phyloP scores from a whole-genome alignment of 2,888 invertebrate species.

The Amblyjoppa fuscipennis region DNA sequence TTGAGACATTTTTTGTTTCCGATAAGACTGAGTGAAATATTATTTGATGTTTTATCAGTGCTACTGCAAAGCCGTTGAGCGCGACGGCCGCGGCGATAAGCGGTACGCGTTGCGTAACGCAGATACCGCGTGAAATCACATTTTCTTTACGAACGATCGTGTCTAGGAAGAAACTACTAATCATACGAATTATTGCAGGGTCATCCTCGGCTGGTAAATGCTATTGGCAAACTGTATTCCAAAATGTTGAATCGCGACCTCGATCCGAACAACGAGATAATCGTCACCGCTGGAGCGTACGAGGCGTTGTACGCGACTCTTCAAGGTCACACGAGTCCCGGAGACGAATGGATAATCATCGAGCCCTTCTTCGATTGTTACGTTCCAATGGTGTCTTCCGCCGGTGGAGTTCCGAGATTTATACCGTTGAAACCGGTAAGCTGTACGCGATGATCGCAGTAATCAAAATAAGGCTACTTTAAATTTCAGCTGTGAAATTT shows the following conservation, averaged over 20 bases:
- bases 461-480: constrained; percentile 14
- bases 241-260: constrained; percentile 91
- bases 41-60: background rate
- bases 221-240: constrained; percentile 94
- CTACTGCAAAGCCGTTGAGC: background rate
- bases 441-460: constrained; percentile 59
- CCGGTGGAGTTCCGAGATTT: constrained; percentile 94
- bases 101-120: background rate
- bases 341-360: constrained; percentile 97
- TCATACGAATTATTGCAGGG: constrained; percentile 88
- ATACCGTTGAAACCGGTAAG: constrained; percentile 94
- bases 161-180: constrained; percentile 46
- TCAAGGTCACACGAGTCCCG: constrained; percentile 94
- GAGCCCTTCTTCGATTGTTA: constrained; percentile 99
- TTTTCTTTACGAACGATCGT: background rate
- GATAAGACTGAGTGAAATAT: background rate
- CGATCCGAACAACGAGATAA: constrained; percentile 94
- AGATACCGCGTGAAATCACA: background rate
- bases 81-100: background rate
- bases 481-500: background rate
- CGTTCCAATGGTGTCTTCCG: constrained; percentile 95
- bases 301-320: constrained; percentile 96
- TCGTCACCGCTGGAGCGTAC: constrained; percentile 97
- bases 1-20: background rate
- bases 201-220: constrained; percentile 95